A percentile compares a stretch with the other conserved stretches of the same genome.
These are phyloP conservation scores for Aethes cnicana DNA, from an alignment of 2,888 invertebrate genomes.

Conservation along the genomic window DNA sequence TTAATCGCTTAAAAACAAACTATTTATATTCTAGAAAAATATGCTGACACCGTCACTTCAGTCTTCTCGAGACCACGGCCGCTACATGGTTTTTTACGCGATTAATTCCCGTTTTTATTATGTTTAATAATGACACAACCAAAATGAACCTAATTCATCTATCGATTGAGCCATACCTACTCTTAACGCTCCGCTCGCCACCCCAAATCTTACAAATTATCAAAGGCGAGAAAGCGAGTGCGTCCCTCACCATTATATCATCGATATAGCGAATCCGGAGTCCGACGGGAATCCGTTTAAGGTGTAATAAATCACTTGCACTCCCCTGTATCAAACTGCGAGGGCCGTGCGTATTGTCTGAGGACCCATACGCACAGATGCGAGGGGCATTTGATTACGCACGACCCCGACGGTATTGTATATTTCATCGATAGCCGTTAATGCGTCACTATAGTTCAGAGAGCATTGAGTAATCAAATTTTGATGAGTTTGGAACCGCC, in stretches of 20 bases:
- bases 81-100: no score
- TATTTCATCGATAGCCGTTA: slow-evolving; percentile 46
- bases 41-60: no score
- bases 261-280: slow-evolving; percentile 52
- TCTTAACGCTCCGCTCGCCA: slow-evolving; percentile 1
- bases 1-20: no score
- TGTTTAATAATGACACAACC: slow-evolving; percentile 1
- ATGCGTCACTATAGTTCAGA: slow-evolving; percentile 34
- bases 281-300: slow-evolving; percentile 68
- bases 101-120: no score
- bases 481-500: background rate
- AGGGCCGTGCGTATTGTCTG: slow-evolving; percentile 53
- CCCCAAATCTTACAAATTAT: slow-evolving; percentile 16
- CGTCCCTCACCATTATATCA: slow-evolving; percentile 27
- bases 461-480: background rate
- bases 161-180: slow-evolving; percentile 9
- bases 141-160: background rate
- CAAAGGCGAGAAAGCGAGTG: slow-evolving; percentile 16
- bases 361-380: slow-evolving; percentile 54
- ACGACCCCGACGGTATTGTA: slow-evolving; percentile 48
- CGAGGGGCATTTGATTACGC: slow-evolving; percentile 67
- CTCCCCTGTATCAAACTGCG: slow-evolving; percentile 49
- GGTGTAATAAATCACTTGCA: slow-evolving; percentile 72
- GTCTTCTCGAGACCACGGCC: no score
- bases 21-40: no score